Evolutionary conservation across 2,113 vertebrate genomes (phyloP), one percentile per base, ranked within the genome.

Genomic region (Cisticola juncidis): DNA sequence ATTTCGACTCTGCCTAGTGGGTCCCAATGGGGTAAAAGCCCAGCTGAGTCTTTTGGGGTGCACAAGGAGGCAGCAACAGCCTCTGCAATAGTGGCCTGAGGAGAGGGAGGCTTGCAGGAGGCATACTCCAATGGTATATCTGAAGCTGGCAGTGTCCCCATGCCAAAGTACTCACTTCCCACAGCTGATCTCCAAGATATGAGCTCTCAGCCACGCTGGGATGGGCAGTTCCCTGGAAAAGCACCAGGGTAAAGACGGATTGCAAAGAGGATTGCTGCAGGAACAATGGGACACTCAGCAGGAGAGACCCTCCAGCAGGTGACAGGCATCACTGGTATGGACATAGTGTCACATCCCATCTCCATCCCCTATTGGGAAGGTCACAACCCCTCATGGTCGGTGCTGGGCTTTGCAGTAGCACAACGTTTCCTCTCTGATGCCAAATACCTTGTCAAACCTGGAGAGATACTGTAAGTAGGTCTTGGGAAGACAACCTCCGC

Each of bases 171-270:
- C n/a, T 36, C 22, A 1, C 3, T 18, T 61, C 62, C 58, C 47
- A 42, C 23, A 47, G 71, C 25, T 0, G 0, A 28, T 26, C 58
- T 11, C 36, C 2, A 17, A 68, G 65, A 28, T 3, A 4, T 0
- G 19, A 81, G 31, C 56, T 17, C 36, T 51, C 58, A 66, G 68
- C 40, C 68, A 16, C 0, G 0, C 12, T 1, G 6, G 54, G 29
- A 76, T 42, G 47, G 70, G 35, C 65, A 8, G 16, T 2, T 29
- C 33, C 68, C 40, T 36, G 58, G 57, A 42, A 72, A 56, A 73
- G 45, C 66, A 15, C 31, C 26, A 31, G 44, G 33, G 15, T 2
- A 12, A 51, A 33, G 61, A 36, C 6, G 24, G 69, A 47, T 9
- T 7, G 3, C 23, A 18, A 68, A 40, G 61, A 76, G 38, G 35